Evolutionary conservation across 2,888 invertebrate species (phyloP).

Genomic region (Habrosyne pyritoides): DNA sequence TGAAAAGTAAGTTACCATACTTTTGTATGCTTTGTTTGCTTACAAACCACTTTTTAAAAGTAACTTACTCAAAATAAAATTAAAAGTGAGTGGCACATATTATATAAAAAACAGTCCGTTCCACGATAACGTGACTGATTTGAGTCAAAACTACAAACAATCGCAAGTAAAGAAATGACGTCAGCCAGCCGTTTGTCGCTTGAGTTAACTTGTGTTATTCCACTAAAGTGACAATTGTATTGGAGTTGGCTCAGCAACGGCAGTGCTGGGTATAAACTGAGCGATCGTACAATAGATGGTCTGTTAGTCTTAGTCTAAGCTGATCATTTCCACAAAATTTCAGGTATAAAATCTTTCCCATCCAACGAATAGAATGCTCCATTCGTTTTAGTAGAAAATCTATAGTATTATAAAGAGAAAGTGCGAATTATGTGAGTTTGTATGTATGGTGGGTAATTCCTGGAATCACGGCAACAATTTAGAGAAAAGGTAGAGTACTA

Average conservation of each 20-base stretch:
- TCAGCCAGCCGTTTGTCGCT: neutral
- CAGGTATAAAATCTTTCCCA: too few species aligned
- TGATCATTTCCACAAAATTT: too few species aligned
- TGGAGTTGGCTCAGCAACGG: neutral
- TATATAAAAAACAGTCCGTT: neutral
- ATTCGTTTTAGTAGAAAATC: too few species aligned
- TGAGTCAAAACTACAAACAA: neutral
- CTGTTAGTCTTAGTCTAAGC: too few species aligned
- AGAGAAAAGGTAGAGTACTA: too few species aligned
- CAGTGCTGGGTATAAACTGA: neutral
- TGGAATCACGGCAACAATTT: too few species aligned
- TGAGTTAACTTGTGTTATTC: neutral
- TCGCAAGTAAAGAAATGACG: neutral
- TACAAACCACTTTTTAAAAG: neutral
- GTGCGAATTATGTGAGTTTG: too few species aligned
- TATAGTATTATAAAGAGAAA: too few species aligned
- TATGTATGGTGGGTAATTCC: too few species aligned
- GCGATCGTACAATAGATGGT: neutral
- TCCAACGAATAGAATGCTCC: too few species aligned
- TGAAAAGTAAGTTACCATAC: too few species aligned
- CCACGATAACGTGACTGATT: neutral
- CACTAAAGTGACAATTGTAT: neutral
- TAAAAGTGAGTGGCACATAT: neutral
- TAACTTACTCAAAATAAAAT: neutral
- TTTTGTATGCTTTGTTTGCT: too few species aligned